Base-by-base conservation (phyloP, 2,113 vertebrate species). In the Ailurus styani region DNA sequence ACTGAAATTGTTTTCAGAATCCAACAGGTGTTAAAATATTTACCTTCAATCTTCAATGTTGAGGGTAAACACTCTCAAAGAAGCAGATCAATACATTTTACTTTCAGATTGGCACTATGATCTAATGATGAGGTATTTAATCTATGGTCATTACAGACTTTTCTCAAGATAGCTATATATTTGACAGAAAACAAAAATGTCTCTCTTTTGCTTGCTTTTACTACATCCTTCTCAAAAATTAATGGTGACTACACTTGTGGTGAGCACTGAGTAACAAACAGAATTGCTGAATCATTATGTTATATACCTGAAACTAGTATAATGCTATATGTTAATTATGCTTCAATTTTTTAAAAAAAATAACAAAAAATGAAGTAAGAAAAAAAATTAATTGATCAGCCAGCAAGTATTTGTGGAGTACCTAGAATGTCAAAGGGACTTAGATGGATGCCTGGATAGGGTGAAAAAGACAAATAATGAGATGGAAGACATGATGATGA, bases 1-100 rank as follows among this genome's bases (percentile, higher is more conserved):
- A 45, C n/a, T 60, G 94, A 89, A 95, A 86, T 81, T 62, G 3
- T 96, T 97, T 94, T 66, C 50, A 92, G 50, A 86, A 86, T 81
- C 9, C 60, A 89, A 40, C 3, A 91, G 31, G 23, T 14, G 66
- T 89, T 95, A 40, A 79, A 2, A 72, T 62, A 54, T 79, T 89
- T 25, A 52, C 23, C 57, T 95, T 85, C 21, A 34, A 86, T 94
- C 27, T 93, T 93, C 27, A 50, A 4, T 66, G 15, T 23, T 82
- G 34, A 82, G 20, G 15, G 17, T 66, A 21, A 37, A 4, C 3
- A 31, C 12, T 73, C 47, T 50, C 52, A 37, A 79, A 75, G 37
- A 70, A 89, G 66, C 5, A 72, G 5, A 57, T 90, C 72, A 95
- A 34, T 20, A 62, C 79, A 29, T 27, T 73, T 54, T 88, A 66